phyloP scores from a whole-genome alignment of 2,888 invertebrate species.

The Sicus ferrugineus region DNA sequence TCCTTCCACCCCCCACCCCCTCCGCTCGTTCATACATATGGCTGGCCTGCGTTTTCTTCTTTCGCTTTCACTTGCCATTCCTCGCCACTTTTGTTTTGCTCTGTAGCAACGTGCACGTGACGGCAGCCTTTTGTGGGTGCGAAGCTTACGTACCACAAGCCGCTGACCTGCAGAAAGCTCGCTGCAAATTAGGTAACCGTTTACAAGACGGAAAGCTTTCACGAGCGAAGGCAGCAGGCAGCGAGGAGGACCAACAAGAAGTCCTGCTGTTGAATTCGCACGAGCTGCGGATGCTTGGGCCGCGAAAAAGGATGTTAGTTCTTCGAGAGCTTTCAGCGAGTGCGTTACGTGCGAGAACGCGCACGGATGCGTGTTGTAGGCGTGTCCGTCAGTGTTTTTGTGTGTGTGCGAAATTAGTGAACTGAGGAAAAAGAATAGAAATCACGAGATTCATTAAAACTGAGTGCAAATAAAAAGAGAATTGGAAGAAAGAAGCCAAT shows the following conservation, averaged over 20 bases:
- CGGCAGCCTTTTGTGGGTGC: neutral
- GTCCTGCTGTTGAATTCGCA: constrained; percentile 16
- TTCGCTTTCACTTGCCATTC: neutral
- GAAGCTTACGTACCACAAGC: constrained; percentile 29
- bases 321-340: constrained; percentile 45
- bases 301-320: constrained; percentile 37
- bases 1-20: too few species aligned
- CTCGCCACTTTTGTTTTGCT: constrained; percentile 26
- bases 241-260: neutral
- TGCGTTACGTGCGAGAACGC: constrained; percentile 19
- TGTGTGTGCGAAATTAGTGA: constrained; percentile 2
- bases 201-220: neutral
- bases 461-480: neutral
- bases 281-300: constrained; percentile 16
- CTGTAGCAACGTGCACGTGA: constrained; percentile 25
- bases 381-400: constrained; percentile 24
- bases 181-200: too few species aligned
- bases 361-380: constrained; percentile 18
- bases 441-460: neutral
- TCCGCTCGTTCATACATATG: too few species aligned
- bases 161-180: constrained; percentile 27
- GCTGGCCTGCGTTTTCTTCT: neutral
- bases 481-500: too few species aligned
- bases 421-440: neutral
- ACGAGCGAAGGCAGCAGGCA: neutral